Evolutionary conservation across 2,888 invertebrate species (phyloP).

Genomic region (Aethes cnicana): DNA sequence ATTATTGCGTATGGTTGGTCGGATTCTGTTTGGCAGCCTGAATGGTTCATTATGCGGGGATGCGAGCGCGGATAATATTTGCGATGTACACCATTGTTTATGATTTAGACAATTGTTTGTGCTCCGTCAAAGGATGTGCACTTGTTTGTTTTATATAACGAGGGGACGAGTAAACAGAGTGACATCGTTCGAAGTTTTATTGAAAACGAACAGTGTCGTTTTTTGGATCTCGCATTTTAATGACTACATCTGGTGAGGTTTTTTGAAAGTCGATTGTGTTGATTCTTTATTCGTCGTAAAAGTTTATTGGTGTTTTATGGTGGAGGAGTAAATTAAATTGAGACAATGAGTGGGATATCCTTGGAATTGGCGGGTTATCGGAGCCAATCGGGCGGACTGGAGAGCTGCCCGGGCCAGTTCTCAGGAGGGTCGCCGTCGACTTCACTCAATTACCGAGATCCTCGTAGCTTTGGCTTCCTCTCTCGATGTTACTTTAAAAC

Average conservation of each 20-base stretch:
- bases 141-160: slow-evolving; percentile 69
- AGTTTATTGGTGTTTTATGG: slow-evolving; percentile 13
- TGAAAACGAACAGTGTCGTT: slow-evolving; percentile 31
- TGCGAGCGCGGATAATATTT: slow-evolving; percentile 75
- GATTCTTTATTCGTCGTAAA: slow-evolving; percentile 9
- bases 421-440: slow-evolving; percentile 55
- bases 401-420: slow-evolving; percentile 54
- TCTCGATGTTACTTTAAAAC: slow-evolving; percentile 33
- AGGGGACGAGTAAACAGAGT: slow-evolving; percentile 57
- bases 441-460: slow-evolving; percentile 49
- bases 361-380: slow-evolving; percentile 8
- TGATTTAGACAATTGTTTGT: slow-evolving; percentile 81
- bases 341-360: slow-evolving; percentile 25
- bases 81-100: slow-evolving; percentile 81
- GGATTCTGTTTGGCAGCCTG: slow-evolving; percentile 80
- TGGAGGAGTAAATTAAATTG: slow-evolving; percentile 7
- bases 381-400: slow-evolving; percentile 41
- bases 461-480: slow-evolving; percentile 34
- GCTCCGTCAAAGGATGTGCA: slow-evolving; percentile 80
- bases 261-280: slow-evolving; percentile 3
- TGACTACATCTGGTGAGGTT: slow-evolving; percentile 21
- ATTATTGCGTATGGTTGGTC: slow-evolving; percentile 82
- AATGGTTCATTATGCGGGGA: slow-evolving; percentile 81
- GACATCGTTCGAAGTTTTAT: slow-evolving; percentile 37
- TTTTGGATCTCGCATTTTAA: slow-evolving; percentile 23